Percentiles rank a stretch among this genome's conserved stretches.
phyloP scores from a whole-genome alignment of 2,888 invertebrate species.

The Andrena hattorfiana region DNA sequence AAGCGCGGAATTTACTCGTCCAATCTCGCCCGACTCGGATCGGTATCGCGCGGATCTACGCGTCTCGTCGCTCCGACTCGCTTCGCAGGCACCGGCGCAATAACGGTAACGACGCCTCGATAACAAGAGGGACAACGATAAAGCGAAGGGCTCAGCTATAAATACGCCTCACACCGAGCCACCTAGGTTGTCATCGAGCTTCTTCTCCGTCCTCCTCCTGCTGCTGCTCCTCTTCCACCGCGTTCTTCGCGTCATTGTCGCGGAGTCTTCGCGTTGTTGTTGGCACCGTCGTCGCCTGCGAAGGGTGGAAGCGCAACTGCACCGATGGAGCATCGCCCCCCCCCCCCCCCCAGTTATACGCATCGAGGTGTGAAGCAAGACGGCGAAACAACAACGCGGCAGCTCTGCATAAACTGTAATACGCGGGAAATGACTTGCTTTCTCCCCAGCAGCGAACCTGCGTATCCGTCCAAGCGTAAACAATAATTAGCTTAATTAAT shows the following conservation, averaged over 20 bases:
- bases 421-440: slow-evolving; percentile 66
- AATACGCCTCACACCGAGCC: slow-evolving; percentile 57
- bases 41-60: slow-evolving; percentile 57
- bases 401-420: slow-evolving; percentile 54
- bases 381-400: slow-evolving; percentile 44
- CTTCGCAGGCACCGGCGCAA: slow-evolving; percentile 54
- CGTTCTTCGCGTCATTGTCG: neutral
- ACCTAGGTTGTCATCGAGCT: slow-evolving; percentile 55
- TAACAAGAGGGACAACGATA: slow-evolving; percentile 66
- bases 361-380: slow-evolving; percentile 56
- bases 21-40: slow-evolving; percentile 47
- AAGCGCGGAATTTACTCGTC: slow-evolving; percentile 61
- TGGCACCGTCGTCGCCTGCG: slow-evolving; percentile 12
- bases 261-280: slow-evolving; percentile 12
- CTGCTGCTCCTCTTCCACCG: neutral
- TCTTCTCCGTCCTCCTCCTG: slow-evolving; percentile 6
- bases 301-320: slow-evolving; percentile 32
- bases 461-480: slow-evolving; percentile 70
- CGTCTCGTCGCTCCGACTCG: slow-evolving; percentile 35
- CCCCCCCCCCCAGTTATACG: slow-evolving; percentile 40
- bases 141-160: slow-evolving; percentile 55
- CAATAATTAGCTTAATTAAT: slow-evolving; percentile 81
- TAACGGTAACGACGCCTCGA: slow-evolving; percentile 68
- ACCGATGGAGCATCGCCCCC: slow-evolving; percentile 15
- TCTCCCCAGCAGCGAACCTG: slow-evolving; percentile 22